A percentile compares a stretch with the other conserved stretches of the same genome.
Conservation (phyloP, 2,113 vertebrate species). For the Anguilla rostrata region DNA sequence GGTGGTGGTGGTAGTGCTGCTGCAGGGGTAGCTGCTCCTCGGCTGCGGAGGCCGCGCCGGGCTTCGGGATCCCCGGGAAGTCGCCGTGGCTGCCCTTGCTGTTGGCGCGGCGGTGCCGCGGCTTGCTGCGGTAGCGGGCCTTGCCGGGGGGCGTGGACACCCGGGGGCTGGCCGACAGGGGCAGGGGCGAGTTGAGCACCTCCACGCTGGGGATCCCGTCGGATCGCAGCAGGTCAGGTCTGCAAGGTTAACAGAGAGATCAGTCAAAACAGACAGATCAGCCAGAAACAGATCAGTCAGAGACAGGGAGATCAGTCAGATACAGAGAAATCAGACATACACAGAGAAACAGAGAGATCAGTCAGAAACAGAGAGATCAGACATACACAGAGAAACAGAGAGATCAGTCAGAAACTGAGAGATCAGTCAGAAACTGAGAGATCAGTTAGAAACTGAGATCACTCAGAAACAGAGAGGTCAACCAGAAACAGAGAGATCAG, state of each 20-base stretch:
- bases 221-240: constrained; percentile 89
- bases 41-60: constrained; percentile 60
- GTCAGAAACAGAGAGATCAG: no score
- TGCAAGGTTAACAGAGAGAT: constrained; percentile 46
- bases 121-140: constrained; percentile 89
- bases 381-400: no score
- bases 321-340: no score
- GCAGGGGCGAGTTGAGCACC: constrained; percentile 76
- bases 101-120: constrained; percentile 89
- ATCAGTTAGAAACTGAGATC: no score
- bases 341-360: no score
- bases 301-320: no score
- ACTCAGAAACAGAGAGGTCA: no score
- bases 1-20: constrained; percentile 57
- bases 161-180: constrained; percentile 89
- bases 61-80: constrained; percentile 80
- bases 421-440: no score
- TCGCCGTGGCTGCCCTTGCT: constrained; percentile 94
- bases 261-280: no score
- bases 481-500: no score
- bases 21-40: constrained; percentile 65
- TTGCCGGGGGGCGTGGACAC: constrained; percentile 84
- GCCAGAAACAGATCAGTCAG: no score
- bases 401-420: no score
- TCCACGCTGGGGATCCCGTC: constrained; percentile 88